Conservation (phyloP, 23 tunicate species). For the Aplidium turbinatum region DNA sequence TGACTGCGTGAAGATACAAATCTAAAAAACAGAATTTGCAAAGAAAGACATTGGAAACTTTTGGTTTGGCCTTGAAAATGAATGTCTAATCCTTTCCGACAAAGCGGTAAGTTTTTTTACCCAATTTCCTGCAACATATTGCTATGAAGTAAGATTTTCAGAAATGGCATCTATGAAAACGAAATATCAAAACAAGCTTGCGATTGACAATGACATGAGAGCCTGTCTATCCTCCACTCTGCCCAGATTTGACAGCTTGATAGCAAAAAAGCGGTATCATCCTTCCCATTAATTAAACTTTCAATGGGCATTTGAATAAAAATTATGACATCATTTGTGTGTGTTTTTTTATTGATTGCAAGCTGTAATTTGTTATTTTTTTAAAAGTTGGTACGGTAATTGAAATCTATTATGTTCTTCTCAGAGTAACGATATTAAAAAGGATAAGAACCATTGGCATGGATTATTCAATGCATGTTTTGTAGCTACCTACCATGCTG, state of each 20-base stretch:
- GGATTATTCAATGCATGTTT: no score
- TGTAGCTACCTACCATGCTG: no score
- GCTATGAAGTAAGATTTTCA: constrained; percentile 36
- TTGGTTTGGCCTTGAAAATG: constrained; percentile 36
- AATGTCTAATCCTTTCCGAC: constrained; percentile 28
- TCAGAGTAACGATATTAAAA: no score
- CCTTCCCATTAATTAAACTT: constrained; percentile 18
- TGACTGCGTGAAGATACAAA: constrained; percentile 37
- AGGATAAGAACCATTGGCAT: no score
- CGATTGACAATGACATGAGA: constrained; percentile 41
- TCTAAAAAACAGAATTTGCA: constrained; percentile 36
- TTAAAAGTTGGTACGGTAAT: no score
- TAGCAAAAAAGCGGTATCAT: constrained; percentile 25
- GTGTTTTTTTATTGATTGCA: no score
- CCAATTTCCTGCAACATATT: constrained; percentile 21
- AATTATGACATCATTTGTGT: no score
- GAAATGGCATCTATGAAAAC: no score
- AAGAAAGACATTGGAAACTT: constrained; percentile 28
- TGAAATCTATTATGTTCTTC: no score
- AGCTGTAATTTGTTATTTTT: no score
- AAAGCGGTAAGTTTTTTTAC: constrained; percentile 24
- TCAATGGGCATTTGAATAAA: background rate
- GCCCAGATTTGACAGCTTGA: no score
- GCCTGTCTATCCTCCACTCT: constrained; percentile 30
- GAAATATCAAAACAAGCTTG: no score